Percentiles rank a stretch among this genome's conserved stretches.
Conservation (phyloP, 2,113 vertebrate species). For the Mormoops blainvillei region DNA sequence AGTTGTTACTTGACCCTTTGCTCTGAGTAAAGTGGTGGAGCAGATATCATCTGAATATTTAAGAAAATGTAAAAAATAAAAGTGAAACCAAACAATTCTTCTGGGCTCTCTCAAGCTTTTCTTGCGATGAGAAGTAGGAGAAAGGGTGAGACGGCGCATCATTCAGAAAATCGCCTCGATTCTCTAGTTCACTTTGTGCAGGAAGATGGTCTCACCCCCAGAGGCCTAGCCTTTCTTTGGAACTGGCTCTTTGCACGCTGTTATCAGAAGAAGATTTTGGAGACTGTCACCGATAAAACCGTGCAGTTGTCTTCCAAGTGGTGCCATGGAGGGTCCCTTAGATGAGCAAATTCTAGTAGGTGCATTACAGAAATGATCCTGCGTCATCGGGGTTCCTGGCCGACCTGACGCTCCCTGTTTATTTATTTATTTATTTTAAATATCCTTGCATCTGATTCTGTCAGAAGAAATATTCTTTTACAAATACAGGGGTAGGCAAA, state of each 20-base stretch:
- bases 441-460: not conserved
- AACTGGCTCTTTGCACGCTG: not conserved
- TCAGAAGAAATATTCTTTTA: not conserved
- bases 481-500: not conserved
- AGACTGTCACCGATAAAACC: not conserved
- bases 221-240: not conserved
- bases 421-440: not conserved
- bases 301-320: not conserved
- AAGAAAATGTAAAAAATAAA: not conserved
- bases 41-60: not conserved
- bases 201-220: not conserved
- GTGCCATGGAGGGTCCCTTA: not conserved
- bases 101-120: not conserved
- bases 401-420: not conserved
- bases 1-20: not conserved
- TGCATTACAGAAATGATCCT: not conserved
- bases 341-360: not conserved
- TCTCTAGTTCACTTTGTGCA: not conserved
- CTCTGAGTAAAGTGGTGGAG: not conserved
- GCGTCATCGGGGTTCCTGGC: not conserved
- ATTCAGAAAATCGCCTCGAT: not conserved
- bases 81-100: not conserved
- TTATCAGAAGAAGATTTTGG: not conserved
- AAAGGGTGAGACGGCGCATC: not conserved
- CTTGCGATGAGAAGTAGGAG: not conserved